These are phyloP conservation scores for Ictalurus furcatus DNA, from an alignment of 2,113 vertebrate species.

Conservation along the genomic window DNA sequence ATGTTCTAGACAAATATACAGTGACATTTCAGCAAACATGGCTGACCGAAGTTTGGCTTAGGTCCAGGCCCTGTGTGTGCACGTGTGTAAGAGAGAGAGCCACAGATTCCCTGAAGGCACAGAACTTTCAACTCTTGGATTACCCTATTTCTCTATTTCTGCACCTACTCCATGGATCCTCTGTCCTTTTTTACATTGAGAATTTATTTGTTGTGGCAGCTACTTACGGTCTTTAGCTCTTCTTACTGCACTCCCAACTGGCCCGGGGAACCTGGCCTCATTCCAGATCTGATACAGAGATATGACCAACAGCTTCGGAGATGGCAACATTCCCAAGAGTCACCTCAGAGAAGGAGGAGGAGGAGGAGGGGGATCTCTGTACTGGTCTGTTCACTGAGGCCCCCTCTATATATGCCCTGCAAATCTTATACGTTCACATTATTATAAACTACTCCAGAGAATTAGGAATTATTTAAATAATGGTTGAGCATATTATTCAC, in stretches of 20 bases:
- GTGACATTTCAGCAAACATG: conserved; percentile 32
- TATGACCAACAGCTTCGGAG: conserved; percentile 35
- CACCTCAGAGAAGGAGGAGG: not conserved
- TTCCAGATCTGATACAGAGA: conserved; percentile 48
- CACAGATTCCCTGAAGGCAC: conserved; percentile 43
- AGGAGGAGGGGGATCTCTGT: not conserved
- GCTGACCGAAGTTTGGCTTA: conserved; percentile 34
- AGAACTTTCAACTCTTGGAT: conserved; percentile 43
- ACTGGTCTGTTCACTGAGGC: conserved; percentile 6
- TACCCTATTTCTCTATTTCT: conserved; percentile 22
- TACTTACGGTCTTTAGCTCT: conserved; percentile 47
- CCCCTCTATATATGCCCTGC: not conserved
- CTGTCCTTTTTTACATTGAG: conserved; percentile 15
- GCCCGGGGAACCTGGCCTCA: conserved; percentile 24
- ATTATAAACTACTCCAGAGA: conserved; percentile 11
- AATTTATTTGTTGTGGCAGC: conserved; percentile 48
- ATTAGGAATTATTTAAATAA: conserved; percentile 29
- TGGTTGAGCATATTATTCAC: not conserved
- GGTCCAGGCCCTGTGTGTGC: not conserved
- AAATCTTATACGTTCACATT: conserved; percentile 24
- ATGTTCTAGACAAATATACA: conserved; percentile 39
- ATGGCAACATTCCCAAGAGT: conserved; percentile 38
- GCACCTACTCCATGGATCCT: conserved; percentile 26
- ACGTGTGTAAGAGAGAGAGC: not conserved
- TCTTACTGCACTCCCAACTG: conserved; percentile 33